Conservation (phyloP, 1,140 invertebrate species). For the Psilanteris sp. region DNA sequence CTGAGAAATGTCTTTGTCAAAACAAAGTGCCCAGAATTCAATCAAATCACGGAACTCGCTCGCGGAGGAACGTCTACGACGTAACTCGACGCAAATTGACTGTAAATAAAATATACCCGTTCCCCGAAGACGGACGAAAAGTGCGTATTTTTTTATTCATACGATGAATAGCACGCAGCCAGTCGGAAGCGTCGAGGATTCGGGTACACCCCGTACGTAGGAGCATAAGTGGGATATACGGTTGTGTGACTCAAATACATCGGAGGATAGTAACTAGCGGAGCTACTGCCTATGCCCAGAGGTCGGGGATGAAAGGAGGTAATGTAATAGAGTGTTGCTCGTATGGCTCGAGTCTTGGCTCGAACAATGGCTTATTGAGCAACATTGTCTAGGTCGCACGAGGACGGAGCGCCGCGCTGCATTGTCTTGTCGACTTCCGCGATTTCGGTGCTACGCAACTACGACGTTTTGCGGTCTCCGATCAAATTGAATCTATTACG, state of each 20-base stretch:
- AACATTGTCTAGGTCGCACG: conserved; percentile 70
- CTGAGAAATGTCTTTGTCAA: conserved; percentile 5
- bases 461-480: conserved; percentile 5
- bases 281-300: conserved; percentile 17
- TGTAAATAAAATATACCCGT: conserved; percentile 39
- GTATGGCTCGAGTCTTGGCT: conserved; percentile 62
- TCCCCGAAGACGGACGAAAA: conserved; percentile 20
- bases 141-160: conserved; percentile 37
- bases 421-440: conserved; percentile 64
- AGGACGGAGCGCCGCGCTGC: conserved; percentile 42
- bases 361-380: conserved; percentile 78
- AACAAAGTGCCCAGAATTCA: conserved; percentile 38
- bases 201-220: conserved; percentile 19
- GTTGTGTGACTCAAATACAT: conserved; percentile 26
- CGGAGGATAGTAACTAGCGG: conserved; percentile 21
- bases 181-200: conserved; percentile 4
- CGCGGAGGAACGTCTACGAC: conserved; percentile 23
- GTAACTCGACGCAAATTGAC: conserved; percentile 36
- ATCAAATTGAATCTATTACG: conserved; percentile 10
- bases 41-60: conserved; percentile 36
- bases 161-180: conserved; percentile 14
- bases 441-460: conserved; percentile 55
- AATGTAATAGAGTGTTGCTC: conserved; percentile 65
- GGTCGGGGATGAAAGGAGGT: conserved; percentile 35
- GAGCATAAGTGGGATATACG: conserved; percentile 13